Base-by-base conservation (phyloP, 35 echinoderm and acorn worm species). In the Ophiothrix spiculata region DNA sequence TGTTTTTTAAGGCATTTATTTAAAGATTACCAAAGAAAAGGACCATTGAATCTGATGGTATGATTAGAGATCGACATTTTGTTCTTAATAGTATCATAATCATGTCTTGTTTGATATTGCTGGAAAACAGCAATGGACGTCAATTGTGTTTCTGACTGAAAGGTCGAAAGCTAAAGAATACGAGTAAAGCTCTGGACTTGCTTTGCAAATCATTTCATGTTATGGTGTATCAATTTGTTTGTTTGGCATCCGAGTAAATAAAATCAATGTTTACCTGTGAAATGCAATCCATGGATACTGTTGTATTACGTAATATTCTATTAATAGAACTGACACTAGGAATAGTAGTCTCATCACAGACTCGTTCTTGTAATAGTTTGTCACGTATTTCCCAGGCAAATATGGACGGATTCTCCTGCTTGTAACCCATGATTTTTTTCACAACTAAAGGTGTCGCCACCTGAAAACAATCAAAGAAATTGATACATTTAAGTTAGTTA, bases 241-340 rank as follows among this genome's bases (percentile, higher is more conserved):
- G 25, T 0, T 23, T 29, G 64, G 16, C n/a, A 74, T 8, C 25
- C n/a, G 33, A 8, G 56, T 64, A 31, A 64, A 31, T 31, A 64
- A 23, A 31, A 64, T 8, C 56, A 1, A 74, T 4, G 33, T 36
- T 56, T 23, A 82, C 31, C 63, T 69, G 63, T 60, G 45, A 54
- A 39, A 46, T 25, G 45, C 54, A 37, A 19, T 11, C 81, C 31
- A n/a, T n/a, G 41, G 33, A 25, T 12, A 37, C 32, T 32, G 88
- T 77, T 36, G 90, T 88, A 85, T 97, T 97, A 28, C 95, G 82
- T 10, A 97, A 81, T 56, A 97, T 97, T 46, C 95, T 82, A 39
- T 97, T 97, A 39, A 97, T 97, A 28, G 95, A 97, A 64, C 95
- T 97, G 45, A 97, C 89, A 63, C 95, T 97, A 0, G 95, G 95